Conservation (phyloP, 1,140 invertebrate genomes). For the Carposina sasakii region DNA sequence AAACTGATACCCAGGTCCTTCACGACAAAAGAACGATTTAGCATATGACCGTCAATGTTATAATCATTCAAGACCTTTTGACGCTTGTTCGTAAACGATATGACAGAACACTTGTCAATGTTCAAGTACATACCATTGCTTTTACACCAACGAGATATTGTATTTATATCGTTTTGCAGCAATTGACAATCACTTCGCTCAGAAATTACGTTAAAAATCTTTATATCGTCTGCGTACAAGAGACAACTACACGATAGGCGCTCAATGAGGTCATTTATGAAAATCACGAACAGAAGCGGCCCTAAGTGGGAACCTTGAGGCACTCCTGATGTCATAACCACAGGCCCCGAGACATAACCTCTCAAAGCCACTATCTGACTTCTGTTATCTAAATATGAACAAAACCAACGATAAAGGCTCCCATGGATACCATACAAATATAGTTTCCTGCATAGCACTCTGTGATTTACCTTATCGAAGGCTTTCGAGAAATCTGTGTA, state of each 20-base stretch:
- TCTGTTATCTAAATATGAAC: conserved; percentile 2
- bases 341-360: not conserved
- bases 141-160: not conserved
- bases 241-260: not conserved
- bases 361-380: not conserved
- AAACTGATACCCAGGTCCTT: not conserved
- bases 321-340: not conserved
- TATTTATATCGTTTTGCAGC: not conserved
- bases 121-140: not conserved
- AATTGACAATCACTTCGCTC: not conserved
- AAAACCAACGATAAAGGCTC: not conserved
- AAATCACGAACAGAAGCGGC: not conserved
- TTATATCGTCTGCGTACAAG: not conserved
- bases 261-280: not conserved
- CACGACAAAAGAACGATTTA: not conserved
- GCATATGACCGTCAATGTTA: not conserved
- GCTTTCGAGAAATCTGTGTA: conserved; percentile 10
- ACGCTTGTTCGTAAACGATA: not conserved
- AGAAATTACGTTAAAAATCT: not conserved
- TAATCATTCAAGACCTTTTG: conserved; percentile 3
- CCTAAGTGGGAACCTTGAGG: conserved; percentile 3
- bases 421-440: not conserved
- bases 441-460: not conserved
- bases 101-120: not conserved
- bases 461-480: conserved; percentile 5